A percentile compares a stretch with the other conserved stretches of the same genome.
Conservation (phyloP, 1,140 invertebrate genomes). For the Formica exsecta region DNA sequence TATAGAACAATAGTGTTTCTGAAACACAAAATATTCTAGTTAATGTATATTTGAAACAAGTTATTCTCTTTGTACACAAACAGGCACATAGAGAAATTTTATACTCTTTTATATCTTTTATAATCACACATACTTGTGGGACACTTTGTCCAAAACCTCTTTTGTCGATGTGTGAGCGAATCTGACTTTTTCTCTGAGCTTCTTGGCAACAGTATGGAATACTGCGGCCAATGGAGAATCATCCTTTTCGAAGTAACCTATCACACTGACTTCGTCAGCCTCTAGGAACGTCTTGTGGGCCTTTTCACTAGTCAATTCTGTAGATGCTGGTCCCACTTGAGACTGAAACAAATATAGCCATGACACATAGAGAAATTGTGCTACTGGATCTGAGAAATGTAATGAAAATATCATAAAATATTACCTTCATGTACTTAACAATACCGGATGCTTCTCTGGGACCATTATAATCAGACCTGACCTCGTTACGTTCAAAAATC, state of each 20-base stretch:
- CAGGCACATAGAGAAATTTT: neutral
- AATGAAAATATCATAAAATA: neutral
- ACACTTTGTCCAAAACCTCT: conserved; percentile 92
- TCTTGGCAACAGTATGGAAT: conserved; percentile 96
- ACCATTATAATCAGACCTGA: conserved; percentile 97
- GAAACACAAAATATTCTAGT: conserved; percentile 79
- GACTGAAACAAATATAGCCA: conserved; percentile 82
- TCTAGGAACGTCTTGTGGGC: conserved; percentile 91
- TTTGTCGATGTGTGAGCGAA: conserved; percentile 94
- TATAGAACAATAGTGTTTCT: conserved; percentile 95
- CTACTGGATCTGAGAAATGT: neutral
- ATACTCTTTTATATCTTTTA: neutral
- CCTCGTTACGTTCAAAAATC: conserved; percentile 97
- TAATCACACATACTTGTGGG: conserved; percentile 89
- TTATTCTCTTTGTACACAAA: neutral
- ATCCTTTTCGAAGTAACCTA: conserved; percentile 95
- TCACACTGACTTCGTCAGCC: conserved; percentile 92
- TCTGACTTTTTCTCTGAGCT: conserved; percentile 94
- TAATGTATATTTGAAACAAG: neutral
- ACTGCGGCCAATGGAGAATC: conserved; percentile 91
- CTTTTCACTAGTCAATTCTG: conserved; percentile 91
- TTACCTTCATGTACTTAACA: conserved; percentile 96
- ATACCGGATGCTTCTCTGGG: conserved; percentile 97
- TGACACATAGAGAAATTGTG: neutral
- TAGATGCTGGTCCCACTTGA: conserved; percentile 98